Base-by-base conservation (phyloP, 2,888 invertebrate genomes). In the Philereme vetulata region DNA sequence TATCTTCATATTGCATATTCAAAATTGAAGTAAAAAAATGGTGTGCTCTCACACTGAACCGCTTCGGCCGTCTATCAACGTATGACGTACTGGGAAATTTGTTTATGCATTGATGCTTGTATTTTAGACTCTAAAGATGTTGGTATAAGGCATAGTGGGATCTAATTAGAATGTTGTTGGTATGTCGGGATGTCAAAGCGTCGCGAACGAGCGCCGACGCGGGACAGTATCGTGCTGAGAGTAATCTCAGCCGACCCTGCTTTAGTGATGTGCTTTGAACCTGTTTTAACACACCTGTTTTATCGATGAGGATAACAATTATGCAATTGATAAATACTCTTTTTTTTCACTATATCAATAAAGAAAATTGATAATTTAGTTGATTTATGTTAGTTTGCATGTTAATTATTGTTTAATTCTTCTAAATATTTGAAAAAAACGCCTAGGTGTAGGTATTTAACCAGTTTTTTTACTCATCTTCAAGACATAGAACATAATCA, bases 181-280 rank as follows among this genome's bases (percentile, higher is more conserved):
- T 74, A 77, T 76, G 88, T 88, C 90, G 89, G 91, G 90, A 86
- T 91, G 92, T 92, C 92, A 92, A 90, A 92, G 91, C 90, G 89
- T 88, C 90, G 91, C 90, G 88, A 86, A 88, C 88, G 89, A 90
- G 88, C 90, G 88, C 86, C 87, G 88, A 88, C 88, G 86, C 87
- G 81, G 91, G 90, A 90, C 88, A 88, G 90, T 90, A 88, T 91
- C 92, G 90, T 92, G 92, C 92, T 92, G 92, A 89, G 92, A 91
- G 91, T 84, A 92, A 92, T 92, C 90, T 90, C 76, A 81, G 82
- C 75, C 85, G 83, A 88, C 85, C 87, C 83, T 82, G 78, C 68
- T 66, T 32, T 84, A 88, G 85, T 72, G 88, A 74, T 82, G 90
- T 65, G 51, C 5, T 38, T 56, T 11, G 10, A 42, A 60, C 54